Evolutionary conservation across 37 sponge, comb jelly and placozoan species (phyloP).

Genomic region (Hexactinellida sp.): DNA sequence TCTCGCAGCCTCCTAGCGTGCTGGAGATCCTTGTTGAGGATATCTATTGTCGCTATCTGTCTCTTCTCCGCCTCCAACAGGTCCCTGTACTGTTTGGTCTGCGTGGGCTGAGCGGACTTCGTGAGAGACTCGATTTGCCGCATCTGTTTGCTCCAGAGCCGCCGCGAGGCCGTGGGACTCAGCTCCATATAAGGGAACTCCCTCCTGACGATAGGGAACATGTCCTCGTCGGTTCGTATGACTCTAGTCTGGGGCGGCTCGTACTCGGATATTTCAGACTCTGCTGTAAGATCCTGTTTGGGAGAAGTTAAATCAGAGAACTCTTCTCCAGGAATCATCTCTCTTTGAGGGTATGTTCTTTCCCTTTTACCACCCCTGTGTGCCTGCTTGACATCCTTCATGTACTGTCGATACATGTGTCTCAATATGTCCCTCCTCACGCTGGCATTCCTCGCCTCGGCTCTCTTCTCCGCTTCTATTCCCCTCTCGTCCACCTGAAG

Average conservation of each 20-base stretch:
- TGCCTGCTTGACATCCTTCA: not conserved
- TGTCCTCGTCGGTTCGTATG: constrained; percentile 10
- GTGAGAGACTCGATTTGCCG: constrained; percentile 42
- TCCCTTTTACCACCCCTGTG: not conserved
- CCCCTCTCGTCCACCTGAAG: not conserved
- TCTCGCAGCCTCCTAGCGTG: constrained; percentile 36
- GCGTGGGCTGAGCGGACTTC: constrained; percentile 5
- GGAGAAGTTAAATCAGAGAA: not conserved
- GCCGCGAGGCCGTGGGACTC: constrained; percentile 33
- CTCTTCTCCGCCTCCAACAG: constrained; percentile 26
- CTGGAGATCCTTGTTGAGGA: constrained; percentile 40
- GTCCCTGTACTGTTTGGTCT: constrained; percentile 22
- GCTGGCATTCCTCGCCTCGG: not conserved
- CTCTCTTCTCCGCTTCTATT: not conserved
- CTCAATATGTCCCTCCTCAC: not conserved
- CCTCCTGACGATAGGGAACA: constrained; percentile 33
- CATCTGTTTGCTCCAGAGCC: constrained; percentile 54
- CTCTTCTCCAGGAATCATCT: not conserved
- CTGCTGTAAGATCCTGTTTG: not conserved
- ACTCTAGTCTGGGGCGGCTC: not conserved
- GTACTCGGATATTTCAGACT: not conserved
- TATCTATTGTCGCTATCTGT: constrained; percentile 30
- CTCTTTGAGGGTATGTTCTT: not conserved
- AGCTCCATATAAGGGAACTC: constrained; percentile 40
- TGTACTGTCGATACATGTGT: not conserved